Percentiles rank a stretch among this genome's conserved stretches.
Conservation (phyloP, 2,113 vertebrate species). For the Telmatochromis sp. region DNA sequence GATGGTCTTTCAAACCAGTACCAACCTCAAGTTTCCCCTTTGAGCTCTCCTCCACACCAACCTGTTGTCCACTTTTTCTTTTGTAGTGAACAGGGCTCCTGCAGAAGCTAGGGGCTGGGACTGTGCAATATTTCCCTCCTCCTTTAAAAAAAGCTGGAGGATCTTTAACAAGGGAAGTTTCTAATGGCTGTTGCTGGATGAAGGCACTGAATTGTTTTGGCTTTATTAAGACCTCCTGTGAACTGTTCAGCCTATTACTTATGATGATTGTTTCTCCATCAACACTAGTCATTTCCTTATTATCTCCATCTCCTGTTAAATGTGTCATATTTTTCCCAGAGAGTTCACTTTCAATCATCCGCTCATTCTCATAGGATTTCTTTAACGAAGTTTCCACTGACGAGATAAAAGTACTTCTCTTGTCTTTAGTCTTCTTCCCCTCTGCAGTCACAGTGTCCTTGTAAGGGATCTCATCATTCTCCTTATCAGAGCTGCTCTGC, state of each 20-base stretch:
- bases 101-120: constrained; percentile 55
- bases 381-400: background rate
- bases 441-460: background rate
- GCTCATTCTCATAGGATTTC: background rate
- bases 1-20: background rate
- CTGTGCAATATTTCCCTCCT: constrained; percentile 12
- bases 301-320: background rate
- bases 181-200: background rate
- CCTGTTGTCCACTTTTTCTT: background rate
- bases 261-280: background rate
- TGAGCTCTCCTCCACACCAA: background rate
- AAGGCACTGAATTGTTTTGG: background rate
- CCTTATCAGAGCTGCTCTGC: constrained; percentile 64
- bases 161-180: background rate
- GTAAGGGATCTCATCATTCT: constrained; percentile 48
- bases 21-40: background rate
- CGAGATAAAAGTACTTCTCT: background rate
- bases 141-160: background rate
- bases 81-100: constrained; percentile 59
- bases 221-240: background rate
- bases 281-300: background rate
- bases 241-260: constrained; percentile 25
- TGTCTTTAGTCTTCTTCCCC: constrained; percentile 30
- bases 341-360: background rate
- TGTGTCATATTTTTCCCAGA: background rate